These are phyloP conservation scores for Steinernema khuongi DNA, from an alignment of 1,140 invertebrate genomes.

Conservation along the genomic window DNA sequence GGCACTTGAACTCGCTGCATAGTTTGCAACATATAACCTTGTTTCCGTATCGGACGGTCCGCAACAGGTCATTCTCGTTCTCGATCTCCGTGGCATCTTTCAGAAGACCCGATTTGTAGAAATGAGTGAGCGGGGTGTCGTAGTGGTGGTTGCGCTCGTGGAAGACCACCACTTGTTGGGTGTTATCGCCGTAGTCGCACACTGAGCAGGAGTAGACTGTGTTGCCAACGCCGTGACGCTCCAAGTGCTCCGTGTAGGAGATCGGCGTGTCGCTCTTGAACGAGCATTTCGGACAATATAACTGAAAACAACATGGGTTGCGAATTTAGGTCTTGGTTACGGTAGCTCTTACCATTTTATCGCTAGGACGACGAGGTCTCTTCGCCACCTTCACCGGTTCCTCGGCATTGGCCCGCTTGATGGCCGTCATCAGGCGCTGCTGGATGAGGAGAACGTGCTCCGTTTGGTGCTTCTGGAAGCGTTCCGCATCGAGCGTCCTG, in stretches of 20 bases:
- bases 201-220: background rate
- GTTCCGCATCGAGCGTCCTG: background rate
- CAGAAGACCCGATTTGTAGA: background rate
- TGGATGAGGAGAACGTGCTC: constrained; percentile 1
- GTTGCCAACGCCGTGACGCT: background rate
- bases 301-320: background rate
- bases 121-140: background rate
- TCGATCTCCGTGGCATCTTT: background rate
- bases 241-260: background rate
- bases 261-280: constrained; percentile 11
- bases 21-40: background rate
- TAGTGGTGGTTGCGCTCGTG: constrained; percentile 7
- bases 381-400: background rate
- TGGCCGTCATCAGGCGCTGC: background rate
- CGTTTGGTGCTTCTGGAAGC: constrained; percentile 7
- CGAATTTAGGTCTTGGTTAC: background rate
- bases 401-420: background rate
- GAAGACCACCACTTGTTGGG: constrained; percentile 1
- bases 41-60: background rate
- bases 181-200: background rate
- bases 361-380: background rate
- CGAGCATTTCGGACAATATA: constrained; percentile 1
- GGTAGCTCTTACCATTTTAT: background rate
- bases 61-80: background rate
- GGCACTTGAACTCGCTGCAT: background rate